A percentile compares a stretch with the other conserved stretches of the same genome.
Evolutionary conservation across 2,888 invertebrate species (phyloP).

Genomic region (Drosophila colorata): DNA sequence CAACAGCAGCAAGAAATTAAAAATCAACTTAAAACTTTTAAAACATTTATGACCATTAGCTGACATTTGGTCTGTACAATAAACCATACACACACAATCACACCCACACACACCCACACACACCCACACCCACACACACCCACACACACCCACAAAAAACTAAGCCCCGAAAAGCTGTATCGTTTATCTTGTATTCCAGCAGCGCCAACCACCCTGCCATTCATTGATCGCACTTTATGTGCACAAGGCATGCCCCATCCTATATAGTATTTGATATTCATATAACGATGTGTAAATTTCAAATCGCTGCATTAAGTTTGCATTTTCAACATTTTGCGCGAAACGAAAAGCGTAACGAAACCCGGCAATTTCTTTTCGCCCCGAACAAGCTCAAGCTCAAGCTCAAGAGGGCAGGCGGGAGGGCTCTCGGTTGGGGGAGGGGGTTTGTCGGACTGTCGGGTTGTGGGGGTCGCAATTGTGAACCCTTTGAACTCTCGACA

Average conservation of each 20-base stretch:
- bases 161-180: background rate
- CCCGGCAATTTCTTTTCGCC: conserved; percentile 13
- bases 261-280: conserved; percentile 59
- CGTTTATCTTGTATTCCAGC: conserved; percentile 6
- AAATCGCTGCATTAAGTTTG: conserved; percentile 58
- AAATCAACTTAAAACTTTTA: background rate
- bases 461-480: conserved; percentile 16
- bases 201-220: background rate
- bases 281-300: conserved; percentile 72
- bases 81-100: background rate
- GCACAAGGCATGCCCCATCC: background rate
- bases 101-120: background rate
- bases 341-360: conserved; percentile 45
- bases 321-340: conserved; percentile 42
- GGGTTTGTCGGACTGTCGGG: too few relatives aligned
- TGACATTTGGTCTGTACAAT: background rate
- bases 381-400: conserved; percentile 44
- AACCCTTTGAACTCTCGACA: conserved; percentile 75
- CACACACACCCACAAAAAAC: background rate
- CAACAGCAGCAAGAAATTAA: background rate
- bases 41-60: background rate
- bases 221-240: background rate
- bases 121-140: background rate
- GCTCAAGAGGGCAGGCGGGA: conserved; percentile 5
- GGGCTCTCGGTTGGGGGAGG: background rate